These are phyloP conservation scores for Microplitis manilae DNA, from an alignment of 2,888 invertebrate species.

Conservation along the genomic window DNA sequence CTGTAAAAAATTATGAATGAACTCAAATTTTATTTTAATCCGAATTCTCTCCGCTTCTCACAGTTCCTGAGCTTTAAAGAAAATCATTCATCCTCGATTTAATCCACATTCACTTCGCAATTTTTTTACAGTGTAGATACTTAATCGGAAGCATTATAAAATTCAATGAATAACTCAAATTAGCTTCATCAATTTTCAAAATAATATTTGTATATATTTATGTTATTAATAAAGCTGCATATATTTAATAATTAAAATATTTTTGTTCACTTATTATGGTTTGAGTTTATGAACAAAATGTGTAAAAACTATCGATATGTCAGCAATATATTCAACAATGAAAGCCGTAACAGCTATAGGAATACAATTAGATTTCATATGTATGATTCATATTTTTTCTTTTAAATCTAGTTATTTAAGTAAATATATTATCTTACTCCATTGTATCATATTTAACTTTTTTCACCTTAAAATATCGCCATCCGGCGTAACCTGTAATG, in stretches of 20 bases:
- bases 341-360: background rate
- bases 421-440: conserved; percentile 76
- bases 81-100: no score
- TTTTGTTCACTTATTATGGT: background rate
- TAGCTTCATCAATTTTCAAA: background rate
- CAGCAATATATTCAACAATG: background rate
- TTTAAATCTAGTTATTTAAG: conserved; percentile 14
- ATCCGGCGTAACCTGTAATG: conserved; percentile 87
- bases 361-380: background rate
- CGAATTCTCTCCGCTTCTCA: no score
- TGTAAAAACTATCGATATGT: background rate
- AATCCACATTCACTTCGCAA: no score
- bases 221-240: background rate
- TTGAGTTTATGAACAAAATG: background rate
- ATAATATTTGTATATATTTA: background rate
- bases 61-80: no score
- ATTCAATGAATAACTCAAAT: no score
- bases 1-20: no score
- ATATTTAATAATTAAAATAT: background rate
- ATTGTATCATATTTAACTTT: conserved; percentile 94
- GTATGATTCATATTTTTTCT: conserved; percentile 23
- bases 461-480: conserved; percentile 89
- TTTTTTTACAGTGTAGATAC: no score
- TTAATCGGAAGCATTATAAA: no score
- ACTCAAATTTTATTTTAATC: no score